Conservation (phyloP, 2,888 invertebrate species). For the Tipula helvola region DNA sequence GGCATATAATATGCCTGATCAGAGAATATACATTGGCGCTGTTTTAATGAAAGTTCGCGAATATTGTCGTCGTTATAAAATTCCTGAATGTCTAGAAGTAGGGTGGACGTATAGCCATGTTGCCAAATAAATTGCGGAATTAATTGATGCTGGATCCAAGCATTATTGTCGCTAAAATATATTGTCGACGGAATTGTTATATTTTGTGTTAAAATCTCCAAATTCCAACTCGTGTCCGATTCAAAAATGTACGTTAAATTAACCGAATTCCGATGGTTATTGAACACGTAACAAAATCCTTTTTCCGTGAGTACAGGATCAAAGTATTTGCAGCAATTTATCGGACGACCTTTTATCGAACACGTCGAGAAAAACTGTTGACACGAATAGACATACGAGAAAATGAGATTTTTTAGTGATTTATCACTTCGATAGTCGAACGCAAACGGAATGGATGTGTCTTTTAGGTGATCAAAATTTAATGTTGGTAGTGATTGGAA, state of each 20-base stretch:
- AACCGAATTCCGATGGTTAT: background rate
- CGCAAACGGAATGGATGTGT: background rate
- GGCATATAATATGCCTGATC: background rate
- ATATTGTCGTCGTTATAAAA: background rate
- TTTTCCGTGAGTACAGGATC: background rate
- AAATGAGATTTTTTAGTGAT: background rate
- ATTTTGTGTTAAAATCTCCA: background rate
- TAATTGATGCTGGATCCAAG: background rate
- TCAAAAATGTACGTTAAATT: background rate
- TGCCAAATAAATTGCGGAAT: background rate
- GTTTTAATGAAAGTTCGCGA: background rate
- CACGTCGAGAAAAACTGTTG: background rate
- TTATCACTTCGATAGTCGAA: background rate
- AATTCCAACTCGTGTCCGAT: background rate
- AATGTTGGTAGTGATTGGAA: background rate
- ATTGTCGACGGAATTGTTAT: background rate
- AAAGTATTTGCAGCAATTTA: background rate
- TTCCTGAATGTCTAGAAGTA: background rate
- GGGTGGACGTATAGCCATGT: background rate
- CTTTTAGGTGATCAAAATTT: background rate
- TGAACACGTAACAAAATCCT: background rate
- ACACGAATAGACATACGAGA: background rate
- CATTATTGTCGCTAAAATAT: background rate
- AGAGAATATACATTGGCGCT: background rate
- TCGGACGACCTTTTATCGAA: background rate